A percentile compares a stretch with the other conserved stretches of the same genome.
These are phyloP conservation scores for Steinernema khuongi DNA, from an alignment of 1,140 invertebrate genomes.

Conservation along the genomic window DNA sequence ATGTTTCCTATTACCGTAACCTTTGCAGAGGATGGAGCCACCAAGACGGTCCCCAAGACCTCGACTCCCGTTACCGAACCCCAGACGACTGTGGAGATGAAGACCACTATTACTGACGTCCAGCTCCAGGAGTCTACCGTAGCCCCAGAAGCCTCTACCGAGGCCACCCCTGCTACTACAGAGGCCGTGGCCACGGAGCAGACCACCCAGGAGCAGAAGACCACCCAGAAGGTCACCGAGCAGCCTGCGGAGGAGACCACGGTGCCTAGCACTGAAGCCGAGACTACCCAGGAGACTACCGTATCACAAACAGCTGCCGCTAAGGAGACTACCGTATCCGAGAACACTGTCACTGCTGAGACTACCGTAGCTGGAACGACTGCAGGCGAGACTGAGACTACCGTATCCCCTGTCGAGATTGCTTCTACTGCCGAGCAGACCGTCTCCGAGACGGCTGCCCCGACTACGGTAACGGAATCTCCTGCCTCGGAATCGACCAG, in stretches of 20 bases:
- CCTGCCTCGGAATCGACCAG: too few species aligned
- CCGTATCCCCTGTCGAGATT: constrained; percentile 10
- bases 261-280: constrained; percentile 22
- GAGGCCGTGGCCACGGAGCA: background rate
- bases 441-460: too few species aligned
- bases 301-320: constrained; percentile 15
- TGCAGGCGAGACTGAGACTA: constrained; percentile 12
- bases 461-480: too few species aligned
- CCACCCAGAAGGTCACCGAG: background rate
- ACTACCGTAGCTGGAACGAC: constrained; percentile 19
- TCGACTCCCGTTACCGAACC: constrained; percentile 3
- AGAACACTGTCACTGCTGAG: background rate
- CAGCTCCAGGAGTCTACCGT: background rate
- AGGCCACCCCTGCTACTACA: constrained; percentile 22
- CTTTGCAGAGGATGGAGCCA: background rate
- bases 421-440: too few species aligned
- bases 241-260: constrained; percentile 3
- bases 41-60: constrained; percentile 15
- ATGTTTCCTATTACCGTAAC: background rate
- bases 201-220: constrained; percentile 25
- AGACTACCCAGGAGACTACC: constrained; percentile 13
- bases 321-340: constrained; percentile 20
- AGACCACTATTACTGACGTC: constrained; percentile 4
- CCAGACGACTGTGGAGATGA: constrained; percentile 2
- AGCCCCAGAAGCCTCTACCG: background rate